Evolutionary conservation across 2,797 vertebrate species (phyloP).

Genomic region (Anguilla anguilla): DNA sequence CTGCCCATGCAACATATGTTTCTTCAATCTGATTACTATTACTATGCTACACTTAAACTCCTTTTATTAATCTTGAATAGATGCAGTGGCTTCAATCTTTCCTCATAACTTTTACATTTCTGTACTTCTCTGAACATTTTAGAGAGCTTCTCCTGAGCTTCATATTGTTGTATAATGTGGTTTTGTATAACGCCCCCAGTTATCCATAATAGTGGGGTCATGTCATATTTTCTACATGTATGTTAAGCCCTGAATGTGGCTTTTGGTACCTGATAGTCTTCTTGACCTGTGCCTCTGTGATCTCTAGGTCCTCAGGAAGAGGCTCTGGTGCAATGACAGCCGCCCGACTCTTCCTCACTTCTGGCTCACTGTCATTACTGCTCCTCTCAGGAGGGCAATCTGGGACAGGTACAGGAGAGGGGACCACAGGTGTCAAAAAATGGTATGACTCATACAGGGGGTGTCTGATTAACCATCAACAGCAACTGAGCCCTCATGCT

Average conservation of each 20-base stretch:
- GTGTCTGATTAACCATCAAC: background rate
- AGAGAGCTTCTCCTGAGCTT: too few relatives aligned
- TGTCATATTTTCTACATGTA: background rate
- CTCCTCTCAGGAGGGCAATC: constrained; percentile 53
- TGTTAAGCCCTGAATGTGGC: background rate
- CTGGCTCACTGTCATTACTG: constrained; percentile 53
- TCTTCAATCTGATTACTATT: too few relatives aligned
- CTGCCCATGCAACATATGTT: too few relatives aligned
- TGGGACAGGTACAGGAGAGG: constrained; percentile 37
- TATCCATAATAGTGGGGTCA: too few relatives aligned
- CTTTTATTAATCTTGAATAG: too few relatives aligned
- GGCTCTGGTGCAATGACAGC: constrained; percentile 75
- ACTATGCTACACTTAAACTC: too few relatives aligned
- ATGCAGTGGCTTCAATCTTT: too few relatives aligned
- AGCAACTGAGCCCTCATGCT: background rate
- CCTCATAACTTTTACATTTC: too few relatives aligned
- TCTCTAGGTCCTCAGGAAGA: constrained; percentile 61
- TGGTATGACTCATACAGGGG: background rate
- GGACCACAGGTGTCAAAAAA: constrained; percentile 4
- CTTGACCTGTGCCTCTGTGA: constrained; percentile 58
- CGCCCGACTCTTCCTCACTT: constrained; percentile 66
- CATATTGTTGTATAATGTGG: too few relatives aligned
- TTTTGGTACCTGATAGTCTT: constrained; percentile 67
- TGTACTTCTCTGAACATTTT: too few relatives aligned
- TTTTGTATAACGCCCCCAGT: too few relatives aligned